These are phyloP conservation scores for Eristalis arbustorum DNA, from an alignment of 2,888 invertebrate species.

Conservation along the genomic window DNA sequence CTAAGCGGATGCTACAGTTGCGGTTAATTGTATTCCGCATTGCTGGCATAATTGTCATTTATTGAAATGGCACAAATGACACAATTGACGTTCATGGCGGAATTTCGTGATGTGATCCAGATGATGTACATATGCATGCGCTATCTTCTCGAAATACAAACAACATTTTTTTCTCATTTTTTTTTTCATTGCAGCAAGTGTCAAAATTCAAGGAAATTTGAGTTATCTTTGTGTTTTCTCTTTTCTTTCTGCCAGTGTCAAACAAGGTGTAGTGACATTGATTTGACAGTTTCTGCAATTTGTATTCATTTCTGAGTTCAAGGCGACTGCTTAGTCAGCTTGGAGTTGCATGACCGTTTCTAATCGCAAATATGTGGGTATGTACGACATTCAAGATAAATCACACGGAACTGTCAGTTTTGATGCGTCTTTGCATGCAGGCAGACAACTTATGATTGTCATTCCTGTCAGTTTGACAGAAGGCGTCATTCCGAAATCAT, in stretches of 20 bases:
- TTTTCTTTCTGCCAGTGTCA: background rate
- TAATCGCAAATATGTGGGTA: background rate
- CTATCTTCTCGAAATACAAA: background rate
- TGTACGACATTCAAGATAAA: background rate
- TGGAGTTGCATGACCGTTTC: background rate
- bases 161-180: background rate
- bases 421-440: too few species aligned
- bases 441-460: background rate
- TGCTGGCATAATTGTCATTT: background rate
- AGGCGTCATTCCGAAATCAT: background rate
- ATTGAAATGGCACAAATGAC: background rate
- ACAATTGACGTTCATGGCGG: background rate
- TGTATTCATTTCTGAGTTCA: background rate
- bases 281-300: background rate
- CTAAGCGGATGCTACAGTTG: slow-evolving; percentile 13
- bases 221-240: background rate
- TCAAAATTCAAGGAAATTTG: background rate
- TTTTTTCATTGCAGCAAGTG: background rate
- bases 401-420: background rate
- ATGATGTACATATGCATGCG: background rate
- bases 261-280: background rate
- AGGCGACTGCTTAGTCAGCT: background rate
- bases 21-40: background rate
- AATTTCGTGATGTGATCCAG: background rate
- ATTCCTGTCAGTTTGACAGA: background rate